Evolutionary conservation across 2,113 vertebrate genomes (phyloP).

Genomic region (Cricetomys ansorgei): DNA sequence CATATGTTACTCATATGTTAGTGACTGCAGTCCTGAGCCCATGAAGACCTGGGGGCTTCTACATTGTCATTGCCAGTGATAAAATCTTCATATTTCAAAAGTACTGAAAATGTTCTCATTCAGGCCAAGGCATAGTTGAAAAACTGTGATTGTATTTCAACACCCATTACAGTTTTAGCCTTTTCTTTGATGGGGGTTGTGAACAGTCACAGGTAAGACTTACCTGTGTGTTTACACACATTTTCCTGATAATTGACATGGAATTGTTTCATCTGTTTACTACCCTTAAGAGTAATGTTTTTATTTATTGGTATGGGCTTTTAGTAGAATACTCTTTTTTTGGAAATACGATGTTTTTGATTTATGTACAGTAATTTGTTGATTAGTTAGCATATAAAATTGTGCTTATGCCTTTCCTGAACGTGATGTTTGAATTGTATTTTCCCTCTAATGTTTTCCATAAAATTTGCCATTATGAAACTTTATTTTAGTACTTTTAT

Average conservation of each 20-base stretch:
- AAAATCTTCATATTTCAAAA: neutral
- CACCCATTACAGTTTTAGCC: neutral
- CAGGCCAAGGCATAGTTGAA: neutral
- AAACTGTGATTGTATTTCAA: neutral
- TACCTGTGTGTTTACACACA: neutral
- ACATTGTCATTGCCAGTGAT: neutral
- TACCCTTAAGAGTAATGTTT: neutral
- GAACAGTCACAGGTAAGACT: neutral
- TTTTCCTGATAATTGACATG: neutral
- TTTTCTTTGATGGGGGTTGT: neutral
- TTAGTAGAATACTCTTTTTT: neutral
- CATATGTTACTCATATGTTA: neutral
- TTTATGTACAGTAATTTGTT: slow-evolving; percentile 2
- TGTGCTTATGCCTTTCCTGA: neutral
- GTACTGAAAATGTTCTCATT: neutral
- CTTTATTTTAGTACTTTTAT: neutral
- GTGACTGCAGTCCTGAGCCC: neutral
- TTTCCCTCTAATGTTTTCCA: neutral
- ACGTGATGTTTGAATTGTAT: neutral
- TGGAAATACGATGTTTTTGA: neutral
- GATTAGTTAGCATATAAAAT: neutral
- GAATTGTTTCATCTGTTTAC: neutral
- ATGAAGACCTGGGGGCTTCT: neutral
- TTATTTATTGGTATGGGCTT: neutral
- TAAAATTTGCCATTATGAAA: neutral